Evolutionary conservation across 2,113 vertebrate genomes (phyloP).

Genomic region (Phycodurus eques): DNA sequence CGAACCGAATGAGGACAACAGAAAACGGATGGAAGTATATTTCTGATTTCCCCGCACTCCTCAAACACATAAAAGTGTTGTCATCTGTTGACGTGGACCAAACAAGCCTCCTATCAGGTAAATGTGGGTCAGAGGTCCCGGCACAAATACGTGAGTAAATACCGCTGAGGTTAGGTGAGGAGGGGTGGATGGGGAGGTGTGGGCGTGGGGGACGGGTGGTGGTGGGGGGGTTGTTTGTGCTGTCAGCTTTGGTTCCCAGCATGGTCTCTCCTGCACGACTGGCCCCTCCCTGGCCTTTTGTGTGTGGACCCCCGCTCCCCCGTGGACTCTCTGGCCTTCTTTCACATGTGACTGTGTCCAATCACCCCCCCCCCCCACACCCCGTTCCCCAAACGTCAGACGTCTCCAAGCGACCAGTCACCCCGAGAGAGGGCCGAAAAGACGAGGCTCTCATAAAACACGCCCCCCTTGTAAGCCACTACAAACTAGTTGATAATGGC

Average conservation of each 20-base stretch:
- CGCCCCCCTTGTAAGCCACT: background rate
- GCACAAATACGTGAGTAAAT: slow-evolving; percentile 46
- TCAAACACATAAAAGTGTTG: slow-evolving; percentile 13
- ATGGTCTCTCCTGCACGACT: slow-evolving; percentile 48
- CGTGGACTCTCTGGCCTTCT: slow-evolving; percentile 65
- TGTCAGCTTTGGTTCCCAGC: slow-evolving; percentile 75
- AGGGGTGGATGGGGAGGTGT: slow-evolving; percentile 61
- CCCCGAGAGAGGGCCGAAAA: slow-evolving; percentile 18
- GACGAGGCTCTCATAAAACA: slow-evolving; percentile 11
- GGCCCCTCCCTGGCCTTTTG: slow-evolving; percentile 68
- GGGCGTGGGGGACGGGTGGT: slow-evolving; percentile 12
- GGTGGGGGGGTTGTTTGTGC: slow-evolving; percentile 69
- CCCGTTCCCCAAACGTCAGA: slow-evolving; percentile 45
- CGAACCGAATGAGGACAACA: no score
- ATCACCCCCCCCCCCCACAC: slow-evolving; percentile 59
- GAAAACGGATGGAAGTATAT: background rate
- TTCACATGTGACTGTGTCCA: slow-evolving; percentile 79
- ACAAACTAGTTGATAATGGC: slow-evolving; percentile 9
- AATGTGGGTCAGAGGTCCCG: slow-evolving; percentile 59
- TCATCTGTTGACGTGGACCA: slow-evolving; percentile 28
- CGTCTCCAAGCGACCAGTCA: slow-evolving; percentile 54
- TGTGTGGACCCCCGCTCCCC: slow-evolving; percentile 64
- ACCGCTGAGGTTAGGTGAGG: slow-evolving; percentile 43
- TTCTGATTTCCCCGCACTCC: background rate
- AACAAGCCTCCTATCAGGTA: slow-evolving; percentile 34